These are phyloP conservation scores for Acrossocheilus fasciatus DNA, from an alignment of 2,797 vertebrate species.

Conservation along the genomic window DNA sequence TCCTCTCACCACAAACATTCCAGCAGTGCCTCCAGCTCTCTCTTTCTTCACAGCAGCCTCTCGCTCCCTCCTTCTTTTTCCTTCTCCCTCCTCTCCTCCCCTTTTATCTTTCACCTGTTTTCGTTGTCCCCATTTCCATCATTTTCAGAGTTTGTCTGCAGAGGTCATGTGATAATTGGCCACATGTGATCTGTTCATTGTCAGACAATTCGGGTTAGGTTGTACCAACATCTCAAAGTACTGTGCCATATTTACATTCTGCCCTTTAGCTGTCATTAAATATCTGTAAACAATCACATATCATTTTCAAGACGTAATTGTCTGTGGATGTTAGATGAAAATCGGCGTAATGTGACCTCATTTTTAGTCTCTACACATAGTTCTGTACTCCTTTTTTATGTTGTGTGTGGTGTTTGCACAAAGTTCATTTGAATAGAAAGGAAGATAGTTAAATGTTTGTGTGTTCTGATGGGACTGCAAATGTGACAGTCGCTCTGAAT, in stretches of 20 bases:
- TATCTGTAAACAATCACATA: slow-evolving; percentile 43
- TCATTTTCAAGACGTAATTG: slow-evolving; percentile 43
- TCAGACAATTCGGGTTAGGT: slow-evolving; percentile 2
- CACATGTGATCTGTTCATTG: slow-evolving; percentile 51
- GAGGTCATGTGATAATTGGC: slow-evolving; percentile 55
- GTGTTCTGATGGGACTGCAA: slow-evolving; percentile 6
- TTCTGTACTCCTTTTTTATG: background rate
- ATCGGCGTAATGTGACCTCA: background rate
- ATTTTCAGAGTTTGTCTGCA: slow-evolving; percentile 55
- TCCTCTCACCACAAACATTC: slow-evolving; percentile 77
- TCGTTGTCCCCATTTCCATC: slow-evolving; percentile 56
- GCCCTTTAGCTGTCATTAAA: slow-evolving; percentile 15
- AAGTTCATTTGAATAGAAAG: slow-evolving; percentile 14
- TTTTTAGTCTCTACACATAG: slow-evolving; percentile 9
- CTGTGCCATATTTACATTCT: slow-evolving; percentile 2
- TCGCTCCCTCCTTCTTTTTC: slow-evolving; percentile 12
- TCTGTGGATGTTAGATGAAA: slow-evolving; percentile 26
- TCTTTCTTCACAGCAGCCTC: slow-evolving; percentile 65
- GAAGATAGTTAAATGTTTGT: slow-evolving; percentile 33
- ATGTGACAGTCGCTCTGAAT: background rate
- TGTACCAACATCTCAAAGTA: background rate
- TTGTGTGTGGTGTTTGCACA: slow-evolving; percentile 15
- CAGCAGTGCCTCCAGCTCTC: slow-evolving; percentile 75
- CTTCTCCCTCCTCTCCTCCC: slow-evolving; percentile 51
- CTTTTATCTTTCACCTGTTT: slow-evolving; percentile 48